Evolutionary conservation across 2,113 vertebrate genomes (phyloP), one percentile per base, ranked within the genome.

Genomic region (Ranitomeya variabilis): DNA sequence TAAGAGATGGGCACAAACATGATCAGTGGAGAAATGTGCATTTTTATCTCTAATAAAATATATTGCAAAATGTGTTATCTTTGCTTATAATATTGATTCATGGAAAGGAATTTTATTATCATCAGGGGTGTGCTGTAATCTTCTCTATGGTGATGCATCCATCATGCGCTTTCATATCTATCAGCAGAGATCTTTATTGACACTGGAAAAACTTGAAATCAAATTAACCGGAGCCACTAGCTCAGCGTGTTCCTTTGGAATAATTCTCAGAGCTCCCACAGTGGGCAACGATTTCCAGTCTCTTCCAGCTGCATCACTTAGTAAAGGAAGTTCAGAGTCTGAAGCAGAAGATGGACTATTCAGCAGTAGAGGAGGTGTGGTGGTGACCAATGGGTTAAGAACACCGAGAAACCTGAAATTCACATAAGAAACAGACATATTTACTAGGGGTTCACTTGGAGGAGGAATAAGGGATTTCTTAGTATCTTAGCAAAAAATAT

Each of bases 251-350:
- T 94, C 92, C 90, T 92, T 95, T 16, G 92, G 93, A 91, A 93
- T 93, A 74, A 93, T 91, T 80, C 93, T 92, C 77, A 94, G 90
- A 6, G 90, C 91, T 89, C 91, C 92, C 90, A 93, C 90, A 89
- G 91, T 92, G 45, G 90, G 92, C 3, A 52, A 2, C 18, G 90
- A 90, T 92, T 94, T 95, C 90, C 92, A 94, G 90, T 95, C 93
- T 90, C 87, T 90, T 52, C 89, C 87, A 90, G 90, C 54, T 84
- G 92, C 91, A 92, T 93, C 90, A 88, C 89, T 90, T 79, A 94
- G 92, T 87, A 92, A 90, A 67, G 91, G 90, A 37, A 90, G 82
- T 83, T 88, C 89, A 26, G 93, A 86, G 81, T 93, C 92, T 89
- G 93, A 91, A 0, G 91, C 85, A 88, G 91, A 37, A 88, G 89